These are phyloP conservation scores for Lycaon pictus DNA, from an alignment of 2,113 vertebrate genomes.

Conservation along the genomic window DNA sequence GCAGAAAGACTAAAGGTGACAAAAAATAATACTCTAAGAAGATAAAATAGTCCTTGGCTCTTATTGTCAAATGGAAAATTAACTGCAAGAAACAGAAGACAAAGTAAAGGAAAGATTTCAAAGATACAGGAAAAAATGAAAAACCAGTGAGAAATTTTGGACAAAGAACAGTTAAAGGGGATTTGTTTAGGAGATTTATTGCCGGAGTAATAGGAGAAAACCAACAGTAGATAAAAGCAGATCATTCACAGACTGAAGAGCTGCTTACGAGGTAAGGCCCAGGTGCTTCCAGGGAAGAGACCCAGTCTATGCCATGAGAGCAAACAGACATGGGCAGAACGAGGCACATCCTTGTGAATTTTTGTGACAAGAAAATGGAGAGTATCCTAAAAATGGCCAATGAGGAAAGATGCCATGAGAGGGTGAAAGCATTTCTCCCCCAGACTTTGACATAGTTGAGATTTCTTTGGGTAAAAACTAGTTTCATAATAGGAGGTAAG, in stretches of 20 bases:
- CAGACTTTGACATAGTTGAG: not conserved
- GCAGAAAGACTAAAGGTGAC: not conserved
- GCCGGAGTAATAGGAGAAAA: not conserved
- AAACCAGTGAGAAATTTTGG: not conserved
- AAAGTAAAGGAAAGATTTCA: not conserved
- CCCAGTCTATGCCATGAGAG: not conserved
- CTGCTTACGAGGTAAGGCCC: too few species aligned
- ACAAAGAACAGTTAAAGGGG: not conserved
- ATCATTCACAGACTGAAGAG: not conserved
- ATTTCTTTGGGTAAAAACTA: not conserved
- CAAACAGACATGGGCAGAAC: too few species aligned
- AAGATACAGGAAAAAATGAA: not conserved
- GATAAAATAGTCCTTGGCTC: not conserved
- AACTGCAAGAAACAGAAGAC: not conserved
- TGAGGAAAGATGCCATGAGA: not conserved
- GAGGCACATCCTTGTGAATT: not conserved
- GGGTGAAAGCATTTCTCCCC: not conserved
- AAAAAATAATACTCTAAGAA: not conserved
- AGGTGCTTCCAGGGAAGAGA: fast-evolving
- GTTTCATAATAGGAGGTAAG: not conserved
- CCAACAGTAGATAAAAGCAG: not conserved
- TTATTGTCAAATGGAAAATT: not conserved
- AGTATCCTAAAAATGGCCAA: not conserved
- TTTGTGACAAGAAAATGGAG: not conserved
- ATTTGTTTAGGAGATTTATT: not conserved